A percentile compares a stretch with the other conserved stretches of the same genome.
phyloP scores from a whole-genome alignment of 1,140 invertebrate species.

The Coptotermes formosanus region DNA sequence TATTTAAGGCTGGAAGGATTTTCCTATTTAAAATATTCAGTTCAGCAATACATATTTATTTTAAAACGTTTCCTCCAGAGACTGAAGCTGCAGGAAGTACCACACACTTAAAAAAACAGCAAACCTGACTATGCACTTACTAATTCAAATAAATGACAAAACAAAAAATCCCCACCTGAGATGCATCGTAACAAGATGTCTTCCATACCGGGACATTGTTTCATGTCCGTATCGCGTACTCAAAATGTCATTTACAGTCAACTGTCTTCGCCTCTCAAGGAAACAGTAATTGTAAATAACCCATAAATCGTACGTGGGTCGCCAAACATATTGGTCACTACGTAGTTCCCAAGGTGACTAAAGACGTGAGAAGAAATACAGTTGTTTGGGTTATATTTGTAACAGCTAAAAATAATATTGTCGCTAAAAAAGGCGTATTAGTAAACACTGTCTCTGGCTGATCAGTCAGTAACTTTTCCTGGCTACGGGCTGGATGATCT shows the following conservation, averaged over 20 bases:
- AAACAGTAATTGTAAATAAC: background rate
- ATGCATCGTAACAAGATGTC: background rate
- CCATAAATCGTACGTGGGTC: background rate
- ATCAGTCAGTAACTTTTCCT: too few relatives aligned
- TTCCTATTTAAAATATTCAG: background rate
- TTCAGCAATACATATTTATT: background rate
- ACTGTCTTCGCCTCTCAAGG: background rate
- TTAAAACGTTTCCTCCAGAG: background rate
- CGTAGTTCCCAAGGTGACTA: background rate
- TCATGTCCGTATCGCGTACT: background rate
- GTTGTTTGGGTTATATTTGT: too few relatives aligned
- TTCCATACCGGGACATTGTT: background rate
- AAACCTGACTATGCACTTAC: slow-evolving; percentile 13
- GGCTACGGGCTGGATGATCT: too few relatives aligned
- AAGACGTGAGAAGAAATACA: too few relatives aligned
- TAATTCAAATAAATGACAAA: background rate
- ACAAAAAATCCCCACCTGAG: background rate
- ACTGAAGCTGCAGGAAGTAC: background rate
- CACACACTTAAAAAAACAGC: background rate
- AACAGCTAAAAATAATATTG: too few relatives aligned
- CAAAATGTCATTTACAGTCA: background rate
- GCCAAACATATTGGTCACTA: background rate
- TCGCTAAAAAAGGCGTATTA: too few relatives aligned
- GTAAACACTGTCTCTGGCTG: too few relatives aligned
- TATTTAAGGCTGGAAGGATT: background rate